Evolutionary conservation across 1,140 invertebrate species (phyloP), one percentile per base, ranked within the genome.

Genomic region (Ptiloglossa arizonensis): DNA sequence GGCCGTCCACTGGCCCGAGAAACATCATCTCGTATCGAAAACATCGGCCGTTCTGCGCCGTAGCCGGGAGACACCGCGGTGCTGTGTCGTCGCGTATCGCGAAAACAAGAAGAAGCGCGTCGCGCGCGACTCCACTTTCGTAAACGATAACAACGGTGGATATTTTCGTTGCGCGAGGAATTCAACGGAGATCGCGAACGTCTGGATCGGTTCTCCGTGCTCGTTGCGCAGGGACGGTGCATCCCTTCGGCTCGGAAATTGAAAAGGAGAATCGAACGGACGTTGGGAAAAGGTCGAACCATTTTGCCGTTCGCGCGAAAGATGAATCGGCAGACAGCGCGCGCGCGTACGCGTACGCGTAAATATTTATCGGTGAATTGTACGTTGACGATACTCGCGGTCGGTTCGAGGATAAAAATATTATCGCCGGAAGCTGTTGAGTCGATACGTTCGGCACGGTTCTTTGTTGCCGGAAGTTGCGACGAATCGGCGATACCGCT

Each of bases 1-100:
- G 87, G 87, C 86, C 83, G 85, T 66, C 76, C 59, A 62, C 75
- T 57, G 63, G 50, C 52, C 52, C 50, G 80, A 83, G 63, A 57
- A 66, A 35, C 81, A 75, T 79, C 75, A 73, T 57, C 69, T 79
- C 79, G 57, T 66, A 73, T 84, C 69, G 67, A 83, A 83, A 83
- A 83, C 82, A 85, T 80, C 52, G 41, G 76, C 32, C 56, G 71
- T 57, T 56, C 70, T 79, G 35, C 54, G 44, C 32, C 71, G 50
- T 38, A 17, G 17, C 38, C 22, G 22, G 8, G 17, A 15, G 6
- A 8, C 50, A 52, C 48, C 48, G n/a, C 32, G 59, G n/a, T 44
- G 35, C n/a, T 5, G 19, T 35, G 11, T 57, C 24, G n/a, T 2
- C 56, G 38, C 29, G 24, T 50, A 15, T 44, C 15, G 32, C 44